These are phyloP conservation scores for Adelges cooleyi DNA, from an alignment of 1,140 invertebrate genomes.

Conservation along the genomic window DNA sequence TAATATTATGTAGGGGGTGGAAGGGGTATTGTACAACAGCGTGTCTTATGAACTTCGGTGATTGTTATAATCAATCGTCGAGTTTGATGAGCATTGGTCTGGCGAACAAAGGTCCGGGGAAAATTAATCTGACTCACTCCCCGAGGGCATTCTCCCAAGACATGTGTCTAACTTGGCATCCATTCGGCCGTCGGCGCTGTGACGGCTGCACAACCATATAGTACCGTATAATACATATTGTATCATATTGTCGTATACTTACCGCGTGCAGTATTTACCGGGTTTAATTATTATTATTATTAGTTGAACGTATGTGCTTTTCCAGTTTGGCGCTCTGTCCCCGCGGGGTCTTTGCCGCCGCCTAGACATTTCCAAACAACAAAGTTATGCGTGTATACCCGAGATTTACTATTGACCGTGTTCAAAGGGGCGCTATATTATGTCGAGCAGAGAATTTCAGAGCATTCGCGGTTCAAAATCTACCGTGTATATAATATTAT, in stretches of 20 bases:
- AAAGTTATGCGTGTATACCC: slow-evolving; percentile 18
- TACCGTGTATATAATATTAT: no score
- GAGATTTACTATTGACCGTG: slow-evolving; percentile 25
- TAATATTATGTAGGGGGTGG: no score
- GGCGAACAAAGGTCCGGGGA: background rate
- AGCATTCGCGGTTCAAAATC: slow-evolving; percentile 11
- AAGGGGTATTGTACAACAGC: no score
- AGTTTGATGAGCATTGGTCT: no score
- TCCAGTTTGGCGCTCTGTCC: background rate
- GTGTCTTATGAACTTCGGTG: no score
- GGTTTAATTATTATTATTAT: background rate
- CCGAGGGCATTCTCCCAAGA: background rate
- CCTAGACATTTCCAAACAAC: slow-evolving; percentile 13
- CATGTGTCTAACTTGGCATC: background rate
- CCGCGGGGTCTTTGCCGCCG: slow-evolving; percentile 12
- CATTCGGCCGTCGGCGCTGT: background rate
- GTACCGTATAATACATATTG: no score
- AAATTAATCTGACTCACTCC: slow-evolving; percentile 1
- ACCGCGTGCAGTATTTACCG: slow-evolving; percentile 2
- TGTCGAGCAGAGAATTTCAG: background rate
- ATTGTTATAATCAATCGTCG: no score
- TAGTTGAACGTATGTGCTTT: background rate
- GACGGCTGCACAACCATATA: no score
- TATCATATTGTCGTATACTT: background rate
- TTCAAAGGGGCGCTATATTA: slow-evolving; percentile 16